These are phyloP conservation scores for Athalia rosae DNA, from an alignment of 2,888 invertebrate genomes.

Conservation along the genomic window DNA sequence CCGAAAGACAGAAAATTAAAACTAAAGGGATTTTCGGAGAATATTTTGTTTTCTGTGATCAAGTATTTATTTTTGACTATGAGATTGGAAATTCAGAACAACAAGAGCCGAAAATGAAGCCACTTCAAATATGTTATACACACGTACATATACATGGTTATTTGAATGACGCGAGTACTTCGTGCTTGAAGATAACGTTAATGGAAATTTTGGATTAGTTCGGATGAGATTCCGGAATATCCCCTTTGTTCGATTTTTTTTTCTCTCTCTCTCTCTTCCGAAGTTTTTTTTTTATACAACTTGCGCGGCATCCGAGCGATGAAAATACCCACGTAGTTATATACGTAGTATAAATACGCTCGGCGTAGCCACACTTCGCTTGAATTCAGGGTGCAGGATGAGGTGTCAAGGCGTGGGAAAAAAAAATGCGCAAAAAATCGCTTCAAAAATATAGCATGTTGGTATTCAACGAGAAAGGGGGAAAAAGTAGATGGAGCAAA, in stretches of 20 bases:
- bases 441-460: slow-evolving; percentile 1
- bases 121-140: too few species aligned
- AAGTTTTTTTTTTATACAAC: neutral
- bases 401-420: neutral
- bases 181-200: neutral
- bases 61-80: too few species aligned
- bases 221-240: neutral
- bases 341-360: too few species aligned
- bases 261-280: too few species aligned
- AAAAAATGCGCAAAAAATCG: slow-evolving; percentile 10
- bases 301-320: neutral
- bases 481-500: neutral
- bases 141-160: too few species aligned
- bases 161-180: too few species aligned
- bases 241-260: neutral
- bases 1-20: too few species aligned
- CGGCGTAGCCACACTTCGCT: too few species aligned
- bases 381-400: neutral
- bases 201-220: neutral
- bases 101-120: too few species aligned
- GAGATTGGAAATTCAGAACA: too few species aligned
- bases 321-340: neutral
- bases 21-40: too few species aligned
- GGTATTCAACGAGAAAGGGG: neutral
- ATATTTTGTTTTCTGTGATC: too few species aligned